phyloP scores from a whole-genome alignment of 2,113 vertebrate genomes.

The Pteropus alecto region DNA sequence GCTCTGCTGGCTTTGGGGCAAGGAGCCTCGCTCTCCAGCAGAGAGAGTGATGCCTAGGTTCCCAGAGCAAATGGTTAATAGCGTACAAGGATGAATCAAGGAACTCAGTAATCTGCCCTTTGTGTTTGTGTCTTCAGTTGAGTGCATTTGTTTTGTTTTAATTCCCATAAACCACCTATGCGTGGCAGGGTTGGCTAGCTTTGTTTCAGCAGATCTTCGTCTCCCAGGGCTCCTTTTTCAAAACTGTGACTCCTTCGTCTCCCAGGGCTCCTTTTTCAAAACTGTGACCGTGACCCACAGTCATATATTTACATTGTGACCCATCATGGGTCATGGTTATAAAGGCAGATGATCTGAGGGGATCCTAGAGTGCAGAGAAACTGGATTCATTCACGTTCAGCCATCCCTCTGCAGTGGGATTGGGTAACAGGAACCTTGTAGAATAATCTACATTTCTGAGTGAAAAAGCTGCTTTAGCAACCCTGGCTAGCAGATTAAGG shows the following conservation, averaged over 20 bases:
- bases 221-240: background rate
- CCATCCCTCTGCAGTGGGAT: background rate
- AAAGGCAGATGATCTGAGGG: background rate
- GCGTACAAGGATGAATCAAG: background rate
- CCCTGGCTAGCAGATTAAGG: background rate
- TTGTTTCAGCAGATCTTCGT: background rate
- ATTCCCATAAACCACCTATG: background rate
- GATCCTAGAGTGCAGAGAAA: background rate
- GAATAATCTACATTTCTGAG: background rate
- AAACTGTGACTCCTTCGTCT: rapidly evolving
- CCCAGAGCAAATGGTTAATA: background rate
- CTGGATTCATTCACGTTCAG: background rate
- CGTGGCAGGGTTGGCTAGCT: background rate
- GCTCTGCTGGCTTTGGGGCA: background rate
- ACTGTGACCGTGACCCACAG: background rate
- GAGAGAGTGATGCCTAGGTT: background rate
- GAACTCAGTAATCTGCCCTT: background rate
- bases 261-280: background rate
- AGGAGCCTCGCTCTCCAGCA: background rate
- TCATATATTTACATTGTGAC: background rate
- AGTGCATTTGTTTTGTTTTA: background rate
- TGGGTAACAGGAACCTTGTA: background rate
- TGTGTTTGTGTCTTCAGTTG: background rate
- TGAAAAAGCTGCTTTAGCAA: background rate
- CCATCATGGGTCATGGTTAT: background rate